Evolutionary conservation across 2,113 vertebrate species (phyloP), one percentile per base, ranked within the genome.

Genomic region (Raphicerus campestris): DNA sequence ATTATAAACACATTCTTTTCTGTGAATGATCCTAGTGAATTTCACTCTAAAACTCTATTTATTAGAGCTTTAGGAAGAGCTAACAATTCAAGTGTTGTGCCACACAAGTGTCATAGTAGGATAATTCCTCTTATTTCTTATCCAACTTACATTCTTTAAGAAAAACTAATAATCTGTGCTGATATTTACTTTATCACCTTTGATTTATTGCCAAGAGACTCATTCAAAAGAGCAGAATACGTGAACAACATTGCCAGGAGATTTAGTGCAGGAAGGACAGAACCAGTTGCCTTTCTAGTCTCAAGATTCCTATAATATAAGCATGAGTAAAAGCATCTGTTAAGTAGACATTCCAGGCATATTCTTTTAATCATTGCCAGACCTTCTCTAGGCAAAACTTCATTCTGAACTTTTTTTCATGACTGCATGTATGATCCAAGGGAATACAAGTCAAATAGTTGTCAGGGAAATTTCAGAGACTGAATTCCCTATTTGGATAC

Each of bases 311-410:
- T 35, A 42, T 94, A 90, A 70, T 32, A 19, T 73, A 60, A 66
- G 66, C 49, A 20, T 93, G 87, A 88, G 51, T 94, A 88, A 89
- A 97, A 94, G 61, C 94, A 92, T 94, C 56, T 97, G 63, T 45
- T 77, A 45, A 94, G 39, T n/a, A 83, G 60, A 88, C 49, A 58
- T 93, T 95, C 87, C 91, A 89, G 58, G 77, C 26, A 32, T 96
- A 91, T 94, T 42, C 83, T 24, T 97, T 94, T 97, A 90, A 97
- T 96, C 92, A 77, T 32, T 97, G 84, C 94, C 96, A 94, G 96
- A 56, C 3, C 83, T 95, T 89, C 70, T 92, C 58, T 15, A 92
- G 66, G 56, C 77, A 61, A 24, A 89, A 55, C 81, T 90, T 87
- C 61, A 73, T 70, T 92, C 87, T 92, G 60, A 95, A 85, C 49